A percentile compares a stretch with the other conserved stretches of the same genome.
Evolutionary conservation across 2,888 invertebrate species (phyloP).

Genomic region (Leptinotarsa haldemani): DNA sequence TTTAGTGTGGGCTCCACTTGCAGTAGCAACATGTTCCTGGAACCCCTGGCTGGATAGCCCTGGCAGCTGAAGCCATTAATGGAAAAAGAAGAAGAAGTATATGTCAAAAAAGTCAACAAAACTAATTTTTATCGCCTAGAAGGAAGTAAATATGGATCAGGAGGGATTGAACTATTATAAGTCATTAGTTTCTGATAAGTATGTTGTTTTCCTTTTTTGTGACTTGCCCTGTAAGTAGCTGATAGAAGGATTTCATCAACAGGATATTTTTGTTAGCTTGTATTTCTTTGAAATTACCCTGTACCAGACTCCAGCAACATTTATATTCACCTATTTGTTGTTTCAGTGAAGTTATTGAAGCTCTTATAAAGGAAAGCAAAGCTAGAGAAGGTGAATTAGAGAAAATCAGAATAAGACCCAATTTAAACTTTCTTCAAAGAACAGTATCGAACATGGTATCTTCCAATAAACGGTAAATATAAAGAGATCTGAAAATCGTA

Average conservation of each 20-base stretch:
- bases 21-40: too few species aligned
- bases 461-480: slow-evolving; percentile 46
- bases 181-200: slow-evolving; percentile 46
- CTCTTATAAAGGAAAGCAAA: slow-evolving; percentile 50
- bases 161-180: slow-evolving; percentile 44
- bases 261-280: too few species aligned
- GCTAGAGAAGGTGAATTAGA: slow-evolving; percentile 47
- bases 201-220: slow-evolving; percentile 18
- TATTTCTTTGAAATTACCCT: too few species aligned
- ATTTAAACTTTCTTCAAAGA: slow-evolving; percentile 51
- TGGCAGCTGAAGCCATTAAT: too few species aligned
- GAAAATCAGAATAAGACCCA: slow-evolving; percentile 48
- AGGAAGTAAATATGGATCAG: not conserved
- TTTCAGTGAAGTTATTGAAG: slow-evolving; percentile 51
- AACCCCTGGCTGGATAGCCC: too few species aligned
- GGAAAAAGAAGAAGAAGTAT: too few species aligned
- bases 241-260: too few species aligned
- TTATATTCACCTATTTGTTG: not conserved
- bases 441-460: slow-evolving; percentile 50
- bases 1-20: too few species aligned
- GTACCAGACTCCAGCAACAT: too few species aligned
- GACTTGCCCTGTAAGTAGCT: not conserved
- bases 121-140: not conserved
- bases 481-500: too few species aligned
- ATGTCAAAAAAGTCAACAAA: not conserved